Conservation (phyloP, 2,797 vertebrate genomes). For the Hoplostethus mediterraneus region DNA sequence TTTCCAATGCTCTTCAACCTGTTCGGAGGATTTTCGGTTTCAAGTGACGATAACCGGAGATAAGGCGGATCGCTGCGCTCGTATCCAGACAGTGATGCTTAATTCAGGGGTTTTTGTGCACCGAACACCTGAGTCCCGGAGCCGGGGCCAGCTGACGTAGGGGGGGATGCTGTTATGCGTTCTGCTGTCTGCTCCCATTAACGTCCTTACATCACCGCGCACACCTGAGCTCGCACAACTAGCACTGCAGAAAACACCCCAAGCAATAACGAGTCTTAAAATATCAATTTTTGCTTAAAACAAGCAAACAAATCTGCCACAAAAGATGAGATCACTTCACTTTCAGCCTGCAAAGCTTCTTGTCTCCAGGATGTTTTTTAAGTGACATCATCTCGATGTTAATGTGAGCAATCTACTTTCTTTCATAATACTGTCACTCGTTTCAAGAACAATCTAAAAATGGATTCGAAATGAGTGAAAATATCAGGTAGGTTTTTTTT, state of each 20-base stretch:
- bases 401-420: no score
- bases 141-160: conserved; percentile 23
- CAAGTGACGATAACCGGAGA: conserved; percentile 22
- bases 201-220: conserved; percentile 21
- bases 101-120: not conserved
- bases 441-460: no score
- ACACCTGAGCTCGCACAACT: conserved; percentile 1
- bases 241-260: not conserved
- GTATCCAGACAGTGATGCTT: conserved; percentile 21
- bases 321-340: no score
- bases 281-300: no score
- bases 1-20: conserved; percentile 20
- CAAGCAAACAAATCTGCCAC: no score
- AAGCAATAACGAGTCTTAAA: no score
- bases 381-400: no score
- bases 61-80: conserved; percentile 4
- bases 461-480: no score
- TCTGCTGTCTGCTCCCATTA: conserved; percentile 31
- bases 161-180: conserved; percentile 7
- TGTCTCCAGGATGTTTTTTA: no score
- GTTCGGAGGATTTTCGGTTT: conserved; percentile 33
- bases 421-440: no score
- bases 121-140: conserved; percentile 36
- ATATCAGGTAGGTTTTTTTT: no score
- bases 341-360: no score